Base-by-base conservation (phyloP, 2,797 vertebrate genomes). In the Rhabdomys pumilio region DNA sequence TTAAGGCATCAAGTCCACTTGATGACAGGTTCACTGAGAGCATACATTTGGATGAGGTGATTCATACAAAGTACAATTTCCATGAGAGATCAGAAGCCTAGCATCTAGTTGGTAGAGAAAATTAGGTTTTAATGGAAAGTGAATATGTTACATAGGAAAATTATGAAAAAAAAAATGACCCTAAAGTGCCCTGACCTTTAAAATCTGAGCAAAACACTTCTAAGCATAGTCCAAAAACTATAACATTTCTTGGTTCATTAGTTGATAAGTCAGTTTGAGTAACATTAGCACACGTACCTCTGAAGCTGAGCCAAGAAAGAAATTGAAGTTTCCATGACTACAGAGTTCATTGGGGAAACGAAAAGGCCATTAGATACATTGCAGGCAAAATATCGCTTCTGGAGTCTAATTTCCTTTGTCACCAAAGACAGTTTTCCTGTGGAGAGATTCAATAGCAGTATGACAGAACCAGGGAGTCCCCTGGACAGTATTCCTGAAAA, bases 31-130 rank as follows among this genome's bases (percentile, higher is more conserved):
- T 93, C 94, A 82, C 67, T 89, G 94, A 84, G 93, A 95, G 92
- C 55, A 93, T 87, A 95, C 61, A 94, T 96, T 92, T 89, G 59
- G 47, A 97, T 97, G 96, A 97, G 79, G 93, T 97, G 95, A 97
- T 19, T 96, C 88, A 22, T n/a, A 12, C 41, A 88, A 86, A 96
- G 44, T 81, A 89, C 7, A 93, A 82, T 97, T 93, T 94, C 88
- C 90, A 80, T 83, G n/a, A 95, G 50, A 11, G 44, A 95, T 93
- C 47, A 96, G 89, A 96, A 96, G 81, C 38, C 77, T 86, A 96
- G 92, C 24, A 47, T 81, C 88, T 95, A 90, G 83, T 67, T 95
- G 55, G 41, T 81, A 93, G 76, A 92, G 73, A 96, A 97, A 92
- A 97, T 95, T 53, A 85, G 44, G 73, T 95, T 97, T 95, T 97